phyloP scores from a whole-genome alignment of 2,888 invertebrate genomes.

The Bellardia bayeri region DNA sequence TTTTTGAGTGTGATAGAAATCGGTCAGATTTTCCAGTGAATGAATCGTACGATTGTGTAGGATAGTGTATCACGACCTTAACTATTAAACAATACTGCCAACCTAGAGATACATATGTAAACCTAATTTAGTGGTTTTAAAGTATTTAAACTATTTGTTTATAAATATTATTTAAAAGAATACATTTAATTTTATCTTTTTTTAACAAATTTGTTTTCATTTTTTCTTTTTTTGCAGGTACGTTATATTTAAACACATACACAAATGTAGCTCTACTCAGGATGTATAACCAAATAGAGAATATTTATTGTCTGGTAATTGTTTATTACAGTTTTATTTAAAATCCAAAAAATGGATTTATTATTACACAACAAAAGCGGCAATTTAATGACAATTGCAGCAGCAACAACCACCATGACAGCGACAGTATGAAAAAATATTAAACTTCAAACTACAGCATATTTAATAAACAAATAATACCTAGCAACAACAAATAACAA shows the following conservation, averaged over 20 bases:
- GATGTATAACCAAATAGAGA: slow-evolving; percentile 1
- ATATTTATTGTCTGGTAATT: background rate
- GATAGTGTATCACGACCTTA: no score
- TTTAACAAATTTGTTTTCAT: slow-evolving; percentile 13
- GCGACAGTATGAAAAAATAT: slow-evolving; percentile 36
- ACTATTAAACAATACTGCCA: no score
- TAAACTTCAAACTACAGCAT: slow-evolving; percentile 41
- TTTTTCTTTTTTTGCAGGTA: slow-evolving; percentile 57
- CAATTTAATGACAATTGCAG: slow-evolving; percentile 32
- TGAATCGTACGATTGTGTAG: no score
- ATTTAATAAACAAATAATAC: slow-evolving; percentile 52
- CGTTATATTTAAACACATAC: slow-evolving; percentile 27
- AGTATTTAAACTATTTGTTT: background rate
- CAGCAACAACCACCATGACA: slow-evolving; percentile 46
- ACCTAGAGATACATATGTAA: no score
- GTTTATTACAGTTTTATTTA: background rate
- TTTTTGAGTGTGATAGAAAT: no score
- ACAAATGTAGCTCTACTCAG: slow-evolving; percentile 8
- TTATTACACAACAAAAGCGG: slow-evolving; percentile 1
- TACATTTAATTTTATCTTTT: background rate
- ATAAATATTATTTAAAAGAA: background rate
- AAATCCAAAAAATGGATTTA: slow-evolving; percentile 6
- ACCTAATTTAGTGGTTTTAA: background rate
- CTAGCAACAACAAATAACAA: slow-evolving; percentile 38
- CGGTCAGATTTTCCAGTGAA: no score